phyloP scores from a whole-genome alignment of 1,140 invertebrate genomes.

The Aporrectodea caliginosa region DNA sequence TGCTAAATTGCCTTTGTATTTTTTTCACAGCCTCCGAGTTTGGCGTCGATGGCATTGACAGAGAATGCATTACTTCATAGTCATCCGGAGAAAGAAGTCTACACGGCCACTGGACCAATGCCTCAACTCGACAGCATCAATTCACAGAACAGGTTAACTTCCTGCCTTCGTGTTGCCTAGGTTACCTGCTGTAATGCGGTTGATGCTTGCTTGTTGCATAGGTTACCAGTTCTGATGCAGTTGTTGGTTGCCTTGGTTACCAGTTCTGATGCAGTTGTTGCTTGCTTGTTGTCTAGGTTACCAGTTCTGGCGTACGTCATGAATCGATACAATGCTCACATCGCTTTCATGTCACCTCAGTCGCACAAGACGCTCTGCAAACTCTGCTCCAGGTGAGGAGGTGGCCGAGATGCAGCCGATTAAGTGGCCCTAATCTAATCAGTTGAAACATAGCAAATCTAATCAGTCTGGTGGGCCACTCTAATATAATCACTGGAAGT shows the following conservation, averaged over 20 bases:
- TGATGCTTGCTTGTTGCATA: slow-evolving; percentile 32
- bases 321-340: slow-evolving; percentile 79
- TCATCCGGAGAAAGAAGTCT: neutral
- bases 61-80: neutral
- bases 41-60: neutral
- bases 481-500: too few species aligned
- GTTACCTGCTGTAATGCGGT: slow-evolving; percentile 74
- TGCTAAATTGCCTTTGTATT: too few species aligned
- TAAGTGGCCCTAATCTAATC: too few species aligned
- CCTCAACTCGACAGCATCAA: neutral
- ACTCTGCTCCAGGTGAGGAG: slow-evolving; percentile 71
- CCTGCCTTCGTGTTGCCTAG: slow-evolving; percentile 35
- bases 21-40: neutral
- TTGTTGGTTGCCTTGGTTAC: slow-evolving; percentile 56
- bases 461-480: too few species aligned
- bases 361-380: slow-evolving; percentile 78
- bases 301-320: slow-evolving; percentile 78
- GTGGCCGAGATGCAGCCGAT: neutral
- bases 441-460: too few species aligned
- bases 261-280: slow-evolving; percentile 75
- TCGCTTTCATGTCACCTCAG: slow-evolving; percentile 70
- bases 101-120: neutral
- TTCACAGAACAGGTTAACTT: neutral
- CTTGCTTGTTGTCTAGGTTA: slow-evolving; percentile 53
- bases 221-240: slow-evolving; percentile 75